A percentile compares a stretch with the other conserved stretches of the same genome.
Evolutionary conservation across 2,797 vertebrate species (phyloP).

Genomic region (Coranthus polyacanthus): DNA sequence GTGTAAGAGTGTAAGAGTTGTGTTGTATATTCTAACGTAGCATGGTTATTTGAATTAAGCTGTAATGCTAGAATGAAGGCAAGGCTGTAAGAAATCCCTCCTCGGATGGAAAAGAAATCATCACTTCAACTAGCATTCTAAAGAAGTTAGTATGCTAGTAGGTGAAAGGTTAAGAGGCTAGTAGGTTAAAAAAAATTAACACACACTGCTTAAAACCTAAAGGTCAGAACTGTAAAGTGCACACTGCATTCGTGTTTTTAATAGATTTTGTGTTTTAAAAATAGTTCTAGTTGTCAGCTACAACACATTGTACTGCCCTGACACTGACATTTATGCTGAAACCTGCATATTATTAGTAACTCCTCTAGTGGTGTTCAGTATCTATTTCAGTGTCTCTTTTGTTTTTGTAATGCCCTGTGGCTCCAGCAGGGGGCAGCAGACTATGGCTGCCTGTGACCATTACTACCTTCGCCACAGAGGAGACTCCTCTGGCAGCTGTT

Average conservation of each 20-base stretch:
- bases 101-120: neutral
- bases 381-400: conserved; percentile 33
- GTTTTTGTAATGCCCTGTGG: conserved; percentile 67
- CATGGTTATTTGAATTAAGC: neutral
- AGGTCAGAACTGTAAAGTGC: too few relatives aligned
- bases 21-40: too few relatives aligned
- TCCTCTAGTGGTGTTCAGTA: neutral
- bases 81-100: neutral
- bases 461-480: conserved; percentile 39
- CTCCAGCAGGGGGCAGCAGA: conserved; percentile 83
- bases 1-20: too few relatives aligned
- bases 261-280: too few relatives aligned
- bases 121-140: too few relatives aligned
- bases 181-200: too few relatives aligned
- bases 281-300: too few relatives aligned
- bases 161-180: too few relatives aligned
- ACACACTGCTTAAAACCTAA: too few relatives aligned
- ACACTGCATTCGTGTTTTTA: too few relatives aligned
- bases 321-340: neutral
- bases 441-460: conserved; percentile 40
- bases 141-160: neutral
- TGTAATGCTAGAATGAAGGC: neutral
- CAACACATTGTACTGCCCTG: neutral
- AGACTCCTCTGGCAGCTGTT: conserved; percentile 78
- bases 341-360: neutral